These are phyloP conservation scores for Chiloscyllium punctatum DNA, from an alignment of 2,797 vertebrate genomes.

Conservation along the genomic window DNA sequence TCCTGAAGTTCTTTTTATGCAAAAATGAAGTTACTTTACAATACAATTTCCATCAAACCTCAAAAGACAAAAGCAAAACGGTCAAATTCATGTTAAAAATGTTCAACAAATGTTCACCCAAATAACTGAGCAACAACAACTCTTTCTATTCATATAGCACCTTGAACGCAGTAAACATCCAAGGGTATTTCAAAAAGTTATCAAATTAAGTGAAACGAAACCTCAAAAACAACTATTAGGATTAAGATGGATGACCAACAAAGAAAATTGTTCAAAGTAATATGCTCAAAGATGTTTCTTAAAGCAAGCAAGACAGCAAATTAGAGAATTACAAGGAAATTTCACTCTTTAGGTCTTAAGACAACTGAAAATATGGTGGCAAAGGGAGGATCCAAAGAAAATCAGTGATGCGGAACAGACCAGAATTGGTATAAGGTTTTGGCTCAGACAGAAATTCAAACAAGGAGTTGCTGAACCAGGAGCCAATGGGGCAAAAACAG, in stretches of 20 bases:
- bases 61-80: neutral
- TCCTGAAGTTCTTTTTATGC: conserved; percentile 45
- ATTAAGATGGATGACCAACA: neutral
- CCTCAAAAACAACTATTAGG: neutral
- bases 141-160: neutral
- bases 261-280: neutral
- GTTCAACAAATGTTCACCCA: neutral
- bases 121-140: neutral
- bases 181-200: neutral
- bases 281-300: neutral
- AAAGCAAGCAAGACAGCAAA: too few relatives aligned
- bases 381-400: too few relatives aligned
- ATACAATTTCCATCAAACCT: neutral
- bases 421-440: neutral
- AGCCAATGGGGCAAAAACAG: neutral
- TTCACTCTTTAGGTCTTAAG: too few relatives aligned
- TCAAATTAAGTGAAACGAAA: neutral
- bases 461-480: too few relatives aligned
- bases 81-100: neutral
- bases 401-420: too few relatives aligned
- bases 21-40: neutral
- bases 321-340: too few relatives aligned
- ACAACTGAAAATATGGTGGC: too few relatives aligned
- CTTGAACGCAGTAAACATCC: neutral
- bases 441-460: neutral